Percentiles rank a stretch among this genome's conserved stretches.
phyloP scores from a whole-genome alignment of 2,797 vertebrate species.

The Rhincodon typus region DNA sequence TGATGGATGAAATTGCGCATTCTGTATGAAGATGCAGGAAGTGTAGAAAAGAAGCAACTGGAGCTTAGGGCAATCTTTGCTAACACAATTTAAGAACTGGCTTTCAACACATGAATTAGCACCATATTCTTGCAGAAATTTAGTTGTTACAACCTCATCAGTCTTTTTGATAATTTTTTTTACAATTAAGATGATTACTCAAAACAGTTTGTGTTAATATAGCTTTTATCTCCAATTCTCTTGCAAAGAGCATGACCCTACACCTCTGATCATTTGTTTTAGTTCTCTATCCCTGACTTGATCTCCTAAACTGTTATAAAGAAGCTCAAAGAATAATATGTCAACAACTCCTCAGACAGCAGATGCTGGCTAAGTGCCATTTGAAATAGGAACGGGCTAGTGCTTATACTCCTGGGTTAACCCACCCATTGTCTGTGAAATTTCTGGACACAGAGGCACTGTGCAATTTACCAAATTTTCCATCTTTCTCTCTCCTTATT shows the following conservation, averaged over 20 bases:
- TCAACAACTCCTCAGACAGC: background rate
- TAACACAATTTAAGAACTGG: too few relatives aligned
- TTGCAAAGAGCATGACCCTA: background rate
- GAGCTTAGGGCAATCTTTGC: too few relatives aligned
- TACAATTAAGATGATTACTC: background rate
- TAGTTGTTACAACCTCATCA: background rate
- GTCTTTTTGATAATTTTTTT: background rate
- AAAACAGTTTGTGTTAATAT: background rate
- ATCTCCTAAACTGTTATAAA: background rate
- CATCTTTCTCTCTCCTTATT: background rate
- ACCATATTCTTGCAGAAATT: too few relatives aligned
- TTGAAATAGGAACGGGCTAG: background rate
- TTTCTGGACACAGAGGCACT: background rate
- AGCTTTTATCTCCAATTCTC: background rate
- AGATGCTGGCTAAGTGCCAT: background rate
- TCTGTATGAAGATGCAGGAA: too few relatives aligned
- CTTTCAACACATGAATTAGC: too few relatives aligned
- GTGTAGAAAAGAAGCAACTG: too few relatives aligned
- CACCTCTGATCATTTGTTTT: background rate
- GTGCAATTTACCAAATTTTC: background rate
- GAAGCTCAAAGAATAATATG: background rate
- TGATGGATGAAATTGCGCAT: too few relatives aligned
- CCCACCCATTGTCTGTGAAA: background rate
- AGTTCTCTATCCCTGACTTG: background rate
- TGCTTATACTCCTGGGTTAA: background rate